Percentiles rank a stretch among this genome's conserved stretches.
Conservation (phyloP, 2,113 vertebrate genomes). For the Cochlearius cochlearius region DNA sequence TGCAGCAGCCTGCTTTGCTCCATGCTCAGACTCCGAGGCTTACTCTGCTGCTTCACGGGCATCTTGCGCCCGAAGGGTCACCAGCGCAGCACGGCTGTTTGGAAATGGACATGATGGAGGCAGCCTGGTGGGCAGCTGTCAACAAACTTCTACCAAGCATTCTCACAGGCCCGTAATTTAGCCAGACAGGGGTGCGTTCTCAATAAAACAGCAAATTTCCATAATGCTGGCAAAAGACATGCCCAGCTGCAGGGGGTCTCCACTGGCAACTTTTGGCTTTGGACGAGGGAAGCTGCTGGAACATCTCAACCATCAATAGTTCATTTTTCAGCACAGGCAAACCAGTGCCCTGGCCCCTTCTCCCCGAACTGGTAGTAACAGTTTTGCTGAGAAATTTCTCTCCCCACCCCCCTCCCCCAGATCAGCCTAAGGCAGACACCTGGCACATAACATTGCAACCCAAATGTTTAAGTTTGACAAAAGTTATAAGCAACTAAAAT, state of each 20-base stretch:
- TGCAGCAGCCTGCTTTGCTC: neutral
- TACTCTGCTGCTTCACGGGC: neutral
- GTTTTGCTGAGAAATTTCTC: slow-evolving; percentile 46
- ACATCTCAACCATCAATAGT: neutral
- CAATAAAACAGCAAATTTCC: neutral
- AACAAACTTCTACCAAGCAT: neutral
- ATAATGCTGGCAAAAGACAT: neutral
- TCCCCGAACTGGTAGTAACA: neutral
- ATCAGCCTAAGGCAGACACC: slow-evolving; percentile 62
- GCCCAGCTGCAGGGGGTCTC: neutral
- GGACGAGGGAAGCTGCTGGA: neutral
- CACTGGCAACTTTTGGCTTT: neutral
- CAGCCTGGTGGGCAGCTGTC: neutral
- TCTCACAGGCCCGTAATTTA: neutral
- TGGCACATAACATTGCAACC: slow-evolving; percentile 59
- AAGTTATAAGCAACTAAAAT: slow-evolving; percentile 64
- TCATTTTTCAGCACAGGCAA: slow-evolving; percentile 9
- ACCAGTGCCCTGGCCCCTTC: neutral
- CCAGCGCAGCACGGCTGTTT: neutral
- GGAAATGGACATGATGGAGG: neutral
- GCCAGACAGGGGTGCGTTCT: neutral
- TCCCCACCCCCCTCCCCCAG: neutral
- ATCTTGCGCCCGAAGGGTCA: neutral
- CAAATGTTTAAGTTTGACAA: slow-evolving; percentile 60
- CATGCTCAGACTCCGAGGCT: neutral